phyloP scores from a whole-genome alignment of 1,140 invertebrate genomes.

The Oncopodura yosiiana region DNA sequence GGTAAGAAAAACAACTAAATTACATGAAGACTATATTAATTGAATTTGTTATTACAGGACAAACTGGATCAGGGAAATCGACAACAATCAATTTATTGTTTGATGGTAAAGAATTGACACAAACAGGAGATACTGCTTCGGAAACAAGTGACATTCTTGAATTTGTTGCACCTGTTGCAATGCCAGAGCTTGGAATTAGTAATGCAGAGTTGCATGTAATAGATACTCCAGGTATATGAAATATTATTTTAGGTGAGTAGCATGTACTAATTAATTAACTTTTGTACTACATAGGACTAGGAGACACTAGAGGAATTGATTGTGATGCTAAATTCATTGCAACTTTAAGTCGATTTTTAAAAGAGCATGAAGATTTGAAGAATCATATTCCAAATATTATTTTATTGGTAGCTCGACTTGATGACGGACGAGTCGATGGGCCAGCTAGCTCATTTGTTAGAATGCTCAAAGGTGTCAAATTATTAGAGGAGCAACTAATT shows the following conservation, averaged over 20 bases:
- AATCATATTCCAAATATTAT: not conserved
- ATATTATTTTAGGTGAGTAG: too few relatives aligned
- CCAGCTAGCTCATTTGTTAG: not conserved
- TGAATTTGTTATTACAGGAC: too few relatives aligned
- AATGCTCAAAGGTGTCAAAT: slow-evolving; percentile 9
- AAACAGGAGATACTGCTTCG: not conserved
- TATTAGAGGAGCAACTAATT: too few relatives aligned
- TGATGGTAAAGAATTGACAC: not conserved
- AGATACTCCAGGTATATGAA: slow-evolving; percentile 5
- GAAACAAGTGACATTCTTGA: not conserved
- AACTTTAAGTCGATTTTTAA: not conserved
- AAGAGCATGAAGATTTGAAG: not conserved
- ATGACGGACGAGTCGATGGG: slow-evolving; percentile 1
- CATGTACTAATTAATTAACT: too few relatives aligned
- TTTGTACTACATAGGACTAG: too few relatives aligned
- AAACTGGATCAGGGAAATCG: slow-evolving; percentile 11
- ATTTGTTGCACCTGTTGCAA: not conserved
- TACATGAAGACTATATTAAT: too few relatives aligned
- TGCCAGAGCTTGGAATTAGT: not conserved
- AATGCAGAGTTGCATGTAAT: not conserved
- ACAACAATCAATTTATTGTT: slow-evolving; percentile 4
- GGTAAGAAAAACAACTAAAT: too few relatives aligned
- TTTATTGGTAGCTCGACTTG: not conserved
- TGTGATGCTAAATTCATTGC: slow-evolving; percentile 9
- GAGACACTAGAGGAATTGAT: not conserved